Evolutionary conservation across 2,797 vertebrate genomes (phyloP).

Genomic region (Eospalax fontanierii): DNA sequence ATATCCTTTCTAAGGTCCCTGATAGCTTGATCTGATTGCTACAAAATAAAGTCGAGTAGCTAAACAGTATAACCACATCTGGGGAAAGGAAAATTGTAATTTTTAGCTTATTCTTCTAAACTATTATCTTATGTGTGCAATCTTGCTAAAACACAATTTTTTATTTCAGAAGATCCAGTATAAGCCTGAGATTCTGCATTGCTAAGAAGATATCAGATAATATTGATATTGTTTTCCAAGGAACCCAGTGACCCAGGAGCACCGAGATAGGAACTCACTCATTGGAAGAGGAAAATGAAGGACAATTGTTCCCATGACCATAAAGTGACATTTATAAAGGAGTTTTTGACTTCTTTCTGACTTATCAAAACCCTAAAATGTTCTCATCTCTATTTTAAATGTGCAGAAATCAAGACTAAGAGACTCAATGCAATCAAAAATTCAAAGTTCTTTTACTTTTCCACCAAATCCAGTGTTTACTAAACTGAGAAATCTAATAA

Average conservation of each 20-base stretch:
- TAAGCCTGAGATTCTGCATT: not conserved
- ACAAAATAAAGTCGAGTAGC: not conserved
- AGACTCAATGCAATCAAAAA: not conserved
- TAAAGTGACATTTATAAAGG: not conserved
- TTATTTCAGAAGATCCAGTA: not conserved
- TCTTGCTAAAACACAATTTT: slow-evolving; percentile 35
- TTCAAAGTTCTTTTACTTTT: slow-evolving; percentile 10
- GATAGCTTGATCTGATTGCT: slow-evolving; percentile 19
- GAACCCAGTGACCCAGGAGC: not conserved
- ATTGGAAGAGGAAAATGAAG: not conserved
- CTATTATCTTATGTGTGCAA: not conserved
- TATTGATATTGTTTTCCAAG: not conserved
- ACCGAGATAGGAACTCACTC: not conserved
- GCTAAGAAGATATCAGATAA: not conserved
- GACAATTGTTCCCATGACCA: not conserved
- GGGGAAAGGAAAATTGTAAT: not conserved
- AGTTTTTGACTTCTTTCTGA: not conserved
- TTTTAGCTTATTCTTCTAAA: not conserved
- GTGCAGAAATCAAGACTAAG: not conserved
- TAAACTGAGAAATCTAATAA: not conserved
- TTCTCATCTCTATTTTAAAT: slow-evolving; percentile 8
- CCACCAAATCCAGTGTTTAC: not conserved
- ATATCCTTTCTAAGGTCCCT: not conserved
- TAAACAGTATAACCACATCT: not conserved
- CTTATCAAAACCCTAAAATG: not conserved